Base-by-base conservation (phyloP, 2,797 vertebrate genomes). In the Sciurus carolinensis region DNA sequence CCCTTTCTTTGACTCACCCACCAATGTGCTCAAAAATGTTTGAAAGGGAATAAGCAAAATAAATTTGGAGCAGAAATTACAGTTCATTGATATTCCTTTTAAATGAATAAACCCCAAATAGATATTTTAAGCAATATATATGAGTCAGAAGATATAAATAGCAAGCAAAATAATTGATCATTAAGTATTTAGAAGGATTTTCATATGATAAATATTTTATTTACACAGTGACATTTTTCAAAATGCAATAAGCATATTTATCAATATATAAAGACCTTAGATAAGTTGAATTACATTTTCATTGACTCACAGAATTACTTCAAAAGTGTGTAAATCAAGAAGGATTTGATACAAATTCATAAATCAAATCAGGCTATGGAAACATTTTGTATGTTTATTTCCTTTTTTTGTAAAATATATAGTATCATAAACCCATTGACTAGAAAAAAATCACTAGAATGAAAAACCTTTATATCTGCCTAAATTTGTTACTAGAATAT, bases 121-220 rank as follows among this genome's bases (percentile, higher is more conserved):
- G 57, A 66, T 36, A 12, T 33, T 66, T 91, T 87, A 33, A 72
- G 14, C n/a, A 77, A 36, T 52, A 76, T 24, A 75, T 72, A 24
- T 82, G 39, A 36, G 15, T 88, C 36, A 44, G n/a, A 86, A 33
- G 15, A 76, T 79, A 85, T 47, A 88, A 88, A 66, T 79, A 79
- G 47, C 33, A 72, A 83, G 26, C 87, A 90, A 84, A 94, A 64
- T 54, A 33, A n/a, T 59, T 44, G 50, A 47, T 81, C 76, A 76
- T 94, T 96, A 92, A 96, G 87, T 93, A 95, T 95, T 93, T 93
- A 93, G 52, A 62, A 92, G n/a, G 87, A 71, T 73, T 87, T 94
- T 91, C 39, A 33, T 28, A 9, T 69, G 75, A 47, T 88, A 96
- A 95, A 82, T 96, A 96, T 67, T 96, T 96, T 90, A 94, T 93